These are phyloP conservation scores for Setipinna tenuifilis DNA, from an alignment of 2,797 vertebrate genomes.

Conservation along the genomic window DNA sequence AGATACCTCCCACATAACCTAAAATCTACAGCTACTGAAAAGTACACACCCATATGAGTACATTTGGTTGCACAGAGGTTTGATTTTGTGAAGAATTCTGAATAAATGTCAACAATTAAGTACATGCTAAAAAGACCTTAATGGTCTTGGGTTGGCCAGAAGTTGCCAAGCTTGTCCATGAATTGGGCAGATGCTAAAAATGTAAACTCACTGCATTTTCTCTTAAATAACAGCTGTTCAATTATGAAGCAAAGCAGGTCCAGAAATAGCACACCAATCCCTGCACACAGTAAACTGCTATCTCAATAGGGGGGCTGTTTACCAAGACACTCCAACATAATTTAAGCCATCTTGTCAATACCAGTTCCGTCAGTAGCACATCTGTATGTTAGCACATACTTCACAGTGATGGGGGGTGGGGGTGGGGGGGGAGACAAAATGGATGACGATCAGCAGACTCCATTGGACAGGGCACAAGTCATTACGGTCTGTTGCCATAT, in stretches of 20 bases:
- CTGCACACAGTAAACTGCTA: neutral
- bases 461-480: neutral
- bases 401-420: neutral
- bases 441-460: neutral
- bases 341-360: neutral
- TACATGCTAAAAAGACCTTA: too few relatives aligned
- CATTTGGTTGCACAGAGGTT: too few relatives aligned
- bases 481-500: neutral
- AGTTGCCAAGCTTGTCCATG: neutral
- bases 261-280: neutral
- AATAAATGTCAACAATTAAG: too few relatives aligned
- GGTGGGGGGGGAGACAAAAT: neutral
- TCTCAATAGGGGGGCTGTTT: neutral
- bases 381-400: neutral
- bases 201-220: neutral
- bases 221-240: neutral
- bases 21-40: too few relatives aligned
- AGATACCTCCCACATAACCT: neutral
- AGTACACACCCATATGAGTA: too few relatives aligned
- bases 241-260: neutral
- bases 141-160: too few relatives aligned
- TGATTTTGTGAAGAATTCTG: too few relatives aligned
- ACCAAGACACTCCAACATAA: neutral
- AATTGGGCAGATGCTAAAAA: neutral
- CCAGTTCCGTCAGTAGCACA: neutral